These are phyloP conservation scores for Enteromius paludinosus DNA, from an alignment of 2,797 vertebrate genomes.

Conservation along the genomic window DNA sequence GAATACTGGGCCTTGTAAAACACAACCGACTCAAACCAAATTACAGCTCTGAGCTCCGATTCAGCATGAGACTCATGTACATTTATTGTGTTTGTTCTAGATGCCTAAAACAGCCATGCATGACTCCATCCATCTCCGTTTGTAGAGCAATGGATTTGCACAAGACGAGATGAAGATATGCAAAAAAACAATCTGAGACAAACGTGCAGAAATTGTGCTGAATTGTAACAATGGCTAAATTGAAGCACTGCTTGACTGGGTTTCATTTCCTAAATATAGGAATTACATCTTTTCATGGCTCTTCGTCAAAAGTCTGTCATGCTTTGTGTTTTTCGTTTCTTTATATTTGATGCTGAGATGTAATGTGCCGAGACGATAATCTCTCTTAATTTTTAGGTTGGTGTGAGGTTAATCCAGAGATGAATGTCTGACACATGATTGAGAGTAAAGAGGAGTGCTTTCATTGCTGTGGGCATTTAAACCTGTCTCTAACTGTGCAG, in stretches of 20 bases:
- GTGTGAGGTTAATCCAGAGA: conserved; percentile 63
- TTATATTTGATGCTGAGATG: conserved; percentile 58
- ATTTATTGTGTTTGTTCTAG: conserved; percentile 80
- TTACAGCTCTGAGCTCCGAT: conserved; percentile 74
- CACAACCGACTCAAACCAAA: conserved; percentile 62
- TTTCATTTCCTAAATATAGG: conserved; percentile 76
- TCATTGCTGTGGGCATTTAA: conserved; percentile 18
- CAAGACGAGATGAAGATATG: conserved; percentile 74
- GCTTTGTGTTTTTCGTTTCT: conserved; percentile 46
- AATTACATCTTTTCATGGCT: conserved; percentile 73
- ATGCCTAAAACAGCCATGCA: conserved; percentile 80
- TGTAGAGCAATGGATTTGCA: conserved; percentile 68
- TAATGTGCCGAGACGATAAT: conserved; percentile 67
- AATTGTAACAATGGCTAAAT: conserved; percentile 81
- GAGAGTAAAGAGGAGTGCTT: conserved; percentile 23
- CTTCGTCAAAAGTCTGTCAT: conserved; percentile 73
- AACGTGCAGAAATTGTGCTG: conserved; percentile 79
- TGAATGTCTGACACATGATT: conserved; percentile 47
- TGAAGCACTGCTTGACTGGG: conserved; percentile 77
- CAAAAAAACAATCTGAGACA: conserved; percentile 68
- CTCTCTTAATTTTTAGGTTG: conserved; percentile 65
- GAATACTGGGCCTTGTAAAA: conserved; percentile 56
- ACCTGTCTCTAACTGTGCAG: conserved; percentile 38
- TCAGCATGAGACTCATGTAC: conserved; percentile 75
- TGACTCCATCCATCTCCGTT: conserved; percentile 83